phyloP scores from a whole-genome alignment of 2,888 invertebrate genomes.

The Melinaea menophilus region DNA sequence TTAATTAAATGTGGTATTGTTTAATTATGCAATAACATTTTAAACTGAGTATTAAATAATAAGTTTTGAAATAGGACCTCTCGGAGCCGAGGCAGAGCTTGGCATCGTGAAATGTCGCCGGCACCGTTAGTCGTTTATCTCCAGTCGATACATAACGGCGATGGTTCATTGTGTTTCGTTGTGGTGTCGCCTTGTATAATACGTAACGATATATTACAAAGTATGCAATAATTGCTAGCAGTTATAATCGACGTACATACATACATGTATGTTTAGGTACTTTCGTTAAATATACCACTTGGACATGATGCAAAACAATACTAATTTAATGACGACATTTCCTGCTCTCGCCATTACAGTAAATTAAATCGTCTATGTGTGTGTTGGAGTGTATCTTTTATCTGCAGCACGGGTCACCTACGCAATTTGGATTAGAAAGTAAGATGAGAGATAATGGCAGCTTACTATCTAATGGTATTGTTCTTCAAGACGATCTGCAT shows the following conservation, averaged over 20 bases:
- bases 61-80: not conserved
- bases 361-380: slow-evolving; percentile 6
- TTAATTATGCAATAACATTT: no score
- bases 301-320: not conserved
- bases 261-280: not conserved
- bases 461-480: slow-evolving; percentile 38
- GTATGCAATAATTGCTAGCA: no score
- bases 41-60: no score
- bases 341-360: slow-evolving; percentile 1
- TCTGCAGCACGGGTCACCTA: slow-evolving; percentile 45
- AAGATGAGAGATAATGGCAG: slow-evolving; percentile 49
- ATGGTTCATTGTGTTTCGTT: slow-evolving; percentile 30
- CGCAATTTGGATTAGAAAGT: slow-evolving; percentile 48
- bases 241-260: no score
- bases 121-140: slow-evolving; percentile 49
- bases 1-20: no score
- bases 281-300: slow-evolving; percentile 3
- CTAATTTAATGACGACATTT: not conserved
- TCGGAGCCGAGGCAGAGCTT: not conserved
- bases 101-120: slow-evolving; percentile 59
- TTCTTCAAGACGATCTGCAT: slow-evolving; percentile 15
- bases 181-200: slow-evolving; percentile 36
- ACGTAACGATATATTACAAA: no score
- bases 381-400: slow-evolving; percentile 10
- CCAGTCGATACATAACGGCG: slow-evolving; percentile 53